Evolutionary conservation across 2,113 vertebrate genomes (phyloP), one percentile per base, ranked within the genome.

Genomic region (Eulemur rufifrons): DNA sequence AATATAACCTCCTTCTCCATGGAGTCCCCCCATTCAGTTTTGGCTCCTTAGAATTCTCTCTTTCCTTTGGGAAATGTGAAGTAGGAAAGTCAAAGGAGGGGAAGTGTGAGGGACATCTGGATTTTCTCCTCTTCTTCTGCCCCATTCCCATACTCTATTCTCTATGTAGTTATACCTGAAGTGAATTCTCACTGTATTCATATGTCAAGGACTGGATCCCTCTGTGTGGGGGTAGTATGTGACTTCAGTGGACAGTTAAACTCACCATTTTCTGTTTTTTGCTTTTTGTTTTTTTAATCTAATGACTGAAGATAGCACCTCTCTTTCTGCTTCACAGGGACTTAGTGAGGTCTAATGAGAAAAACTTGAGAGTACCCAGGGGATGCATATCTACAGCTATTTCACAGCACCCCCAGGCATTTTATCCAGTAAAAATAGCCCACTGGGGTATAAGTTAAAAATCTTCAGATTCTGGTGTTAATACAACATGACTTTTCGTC

Each of bases 351-450:
- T 66, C 37, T 64, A 78, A 89, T 64, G 88, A 94, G 89, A 96
- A 97, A 92, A 91, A 69, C 42, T 87, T 6, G 0, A n/a, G 32
- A 78, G 15, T 32, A 14, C 80, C 20, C 80, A 93, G 8, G 89
- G 69, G 64, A 84, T 64, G 12, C 52, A 84, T 91, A 52, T 59
- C 63, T 84, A 71, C 85, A 81, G 89, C 37, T 77, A 86, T 93
- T 83, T 94, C 78, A 95, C 66, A 91, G 73, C 50, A 92, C 6
- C 34, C 3, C n/a, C 59, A 94, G 87, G 64, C 61, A 92, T 29
- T 29, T 96, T 94, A 85, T 85, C 27, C 47, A 93, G 86, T 90
- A 90, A 97, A 95, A 95, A 92, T 39, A 86, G 83, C 25, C 86
- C 86, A 59, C 0, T 87, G 89, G 74, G 92, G 50, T 27, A 94